Evolutionary conservation across 1,140 invertebrate genomes (phyloP).

Genomic region (Lepidurus packardi): DNA sequence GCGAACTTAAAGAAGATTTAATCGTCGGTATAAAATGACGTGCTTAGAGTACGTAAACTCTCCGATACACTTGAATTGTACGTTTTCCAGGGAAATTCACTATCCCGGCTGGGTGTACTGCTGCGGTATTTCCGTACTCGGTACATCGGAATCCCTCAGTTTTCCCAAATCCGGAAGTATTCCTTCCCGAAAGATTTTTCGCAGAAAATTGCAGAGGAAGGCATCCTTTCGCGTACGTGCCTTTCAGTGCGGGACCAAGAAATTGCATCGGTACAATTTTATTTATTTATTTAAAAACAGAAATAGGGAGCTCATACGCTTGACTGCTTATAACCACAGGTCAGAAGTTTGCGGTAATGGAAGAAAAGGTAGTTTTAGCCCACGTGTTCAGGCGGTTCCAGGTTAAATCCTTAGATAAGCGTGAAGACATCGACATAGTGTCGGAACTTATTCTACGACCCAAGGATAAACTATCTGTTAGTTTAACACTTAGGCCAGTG

Average conservation of each 20-base stretch:
- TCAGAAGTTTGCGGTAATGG: constrained; percentile 52
- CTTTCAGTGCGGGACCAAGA: constrained; percentile 67
- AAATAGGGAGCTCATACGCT: not conserved
- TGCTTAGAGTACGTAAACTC: not conserved
- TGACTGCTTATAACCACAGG: constrained; percentile 40
- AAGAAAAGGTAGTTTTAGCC: constrained; percentile 53
- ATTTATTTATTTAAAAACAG: not conserved
- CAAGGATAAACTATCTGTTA: constrained; percentile 36
- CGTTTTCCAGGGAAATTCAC: constrained; percentile 22
- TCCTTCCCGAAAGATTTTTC: constrained; percentile 51
- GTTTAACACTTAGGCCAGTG: constrained; percentile 15
- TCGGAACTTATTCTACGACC: constrained; percentile 78
- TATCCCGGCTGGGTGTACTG: constrained; percentile 45
- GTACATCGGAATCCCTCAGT: constrained; percentile 47
- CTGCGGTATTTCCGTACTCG: constrained; percentile 49
- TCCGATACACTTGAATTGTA: not conserved
- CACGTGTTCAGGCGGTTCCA: constrained; percentile 46
- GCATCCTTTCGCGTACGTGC: constrained; percentile 61
- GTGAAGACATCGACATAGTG: constrained; percentile 65
- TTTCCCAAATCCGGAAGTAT: constrained; percentile 60
- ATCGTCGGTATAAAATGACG: constrained; percentile 31
- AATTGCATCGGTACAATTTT: constrained; percentile 61
- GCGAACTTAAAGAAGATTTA: constrained; percentile 41
- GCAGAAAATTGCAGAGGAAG: constrained; percentile 51
- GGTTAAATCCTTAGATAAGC: constrained; percentile 50